These are phyloP conservation scores for Microcebus murinus DNA, from an alignment of 2,113 vertebrate species.

Conservation along the genomic window DNA sequence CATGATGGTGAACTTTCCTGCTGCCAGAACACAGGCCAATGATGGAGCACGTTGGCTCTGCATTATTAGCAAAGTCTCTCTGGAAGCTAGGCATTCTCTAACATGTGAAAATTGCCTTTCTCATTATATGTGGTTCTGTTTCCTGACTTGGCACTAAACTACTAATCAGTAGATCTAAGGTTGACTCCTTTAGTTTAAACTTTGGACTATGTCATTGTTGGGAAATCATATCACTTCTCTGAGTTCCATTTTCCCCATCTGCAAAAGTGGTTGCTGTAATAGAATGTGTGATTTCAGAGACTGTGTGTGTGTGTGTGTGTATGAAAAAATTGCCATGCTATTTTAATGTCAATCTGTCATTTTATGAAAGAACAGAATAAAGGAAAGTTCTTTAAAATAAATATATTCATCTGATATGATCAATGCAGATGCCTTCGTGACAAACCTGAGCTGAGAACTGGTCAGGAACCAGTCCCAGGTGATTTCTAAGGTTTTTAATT, in stretches of 20 bases:
- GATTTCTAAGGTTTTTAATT: not conserved
- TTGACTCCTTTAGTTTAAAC: constrained; percentile 32
- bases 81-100: constrained; percentile 13
- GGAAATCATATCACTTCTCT: constrained; percentile 16
- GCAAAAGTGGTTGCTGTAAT: not conserved
- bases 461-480: not conserved
- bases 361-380: constrained; percentile 28
- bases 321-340: not conserved
- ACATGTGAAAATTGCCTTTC: constrained; percentile 40
- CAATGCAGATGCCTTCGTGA: not conserved
- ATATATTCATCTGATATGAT: not conserved
- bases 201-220: constrained; percentile 21
- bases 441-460: not conserved
- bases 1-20: not conserved
- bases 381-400: not conserved
- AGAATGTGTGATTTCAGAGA: constrained; percentile 43
- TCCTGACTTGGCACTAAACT: not conserved
- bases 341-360: not conserved
- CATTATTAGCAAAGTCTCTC: not conserved
- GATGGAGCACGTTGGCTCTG: not conserved
- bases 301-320: no score
- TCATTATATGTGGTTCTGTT: constrained; percentile 31
- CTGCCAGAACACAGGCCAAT: constrained; percentile 10
- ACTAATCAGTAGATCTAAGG: not conserved
- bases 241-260: constrained; percentile 27